Evolutionary conservation across 2,113 vertebrate species (phyloP), one percentile per base, ranked within the genome.

Genomic region (Odontesthes bonariensis): DNA sequence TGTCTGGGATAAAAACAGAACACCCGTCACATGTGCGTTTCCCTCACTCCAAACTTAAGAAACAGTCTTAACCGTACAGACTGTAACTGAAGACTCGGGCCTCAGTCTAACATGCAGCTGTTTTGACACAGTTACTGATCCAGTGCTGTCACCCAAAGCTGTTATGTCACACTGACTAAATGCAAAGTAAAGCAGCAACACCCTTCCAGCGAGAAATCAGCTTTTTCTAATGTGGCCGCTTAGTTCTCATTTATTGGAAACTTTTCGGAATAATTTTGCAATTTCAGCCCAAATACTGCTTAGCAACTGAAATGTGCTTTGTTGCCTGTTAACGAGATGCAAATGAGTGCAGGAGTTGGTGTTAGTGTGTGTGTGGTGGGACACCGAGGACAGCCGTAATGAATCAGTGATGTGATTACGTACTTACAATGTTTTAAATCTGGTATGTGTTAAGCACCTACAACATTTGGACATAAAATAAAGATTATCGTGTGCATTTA

Each of bases 201-300:
- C 16, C 49, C 65, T 20, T 58, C 12, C 13, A 69, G 79, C 19
- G 0, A 51, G 19, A 70, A 8, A 13, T 66, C 32, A 19, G 2
- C 19, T 52, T 23, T 32, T 16, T 35, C 42, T 51, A 51, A 38
- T 20, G 8, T 32, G 7, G 40, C 20, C 0, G 19, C n/a, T n/a
- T 20, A 53, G 32, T 33, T 52, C 3, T 33, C 1, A 27, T 27
- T n/a, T 38, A 17, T 32, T n/a, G 19, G n/a, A 10, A 32, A 51
- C 3, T 54, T 75, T 72, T 0, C 19, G 1, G 4, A 72, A 60
- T 7, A 54, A 19, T 75, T 65, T 78, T 77, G 57, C 49, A 14
- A 32, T 70, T 61, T 68, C 49, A 75, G 58, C 42, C 49, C 58
- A 69, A 85, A 65, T 77, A 65, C 0, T 72, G 61, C 73, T 82